These are phyloP conservation scores for Dipodomys ordii DNA, from an alignment of 2,113 vertebrate genomes.

Conservation along the genomic window DNA sequence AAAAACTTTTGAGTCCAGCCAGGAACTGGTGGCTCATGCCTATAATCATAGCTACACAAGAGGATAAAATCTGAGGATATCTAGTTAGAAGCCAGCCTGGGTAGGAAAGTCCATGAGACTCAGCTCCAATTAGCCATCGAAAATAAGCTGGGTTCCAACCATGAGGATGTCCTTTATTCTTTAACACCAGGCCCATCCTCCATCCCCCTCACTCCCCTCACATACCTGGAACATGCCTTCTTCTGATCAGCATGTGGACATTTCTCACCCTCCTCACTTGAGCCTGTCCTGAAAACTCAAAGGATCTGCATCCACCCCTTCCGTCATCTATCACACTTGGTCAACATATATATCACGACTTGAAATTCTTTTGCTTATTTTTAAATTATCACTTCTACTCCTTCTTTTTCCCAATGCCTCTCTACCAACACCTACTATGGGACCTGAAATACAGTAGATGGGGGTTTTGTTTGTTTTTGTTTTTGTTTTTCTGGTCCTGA, in stretches of 20 bases:
- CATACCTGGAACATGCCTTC: too few relatives aligned
- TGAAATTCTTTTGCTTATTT: background rate
- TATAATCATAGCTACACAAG: background rate
- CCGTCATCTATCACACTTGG: background rate
- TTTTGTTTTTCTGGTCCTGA: too few relatives aligned
- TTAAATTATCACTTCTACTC: background rate
- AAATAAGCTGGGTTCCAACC: background rate
- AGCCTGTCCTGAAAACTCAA: background rate
- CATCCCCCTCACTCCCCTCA: background rate
- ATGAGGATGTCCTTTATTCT: background rate
- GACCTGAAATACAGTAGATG: background rate
- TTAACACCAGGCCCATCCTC: background rate
- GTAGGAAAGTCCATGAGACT: too few relatives aligned
- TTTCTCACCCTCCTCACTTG: background rate
- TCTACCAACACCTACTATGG: background rate
- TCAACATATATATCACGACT: background rate
- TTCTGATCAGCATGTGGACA: background rate
- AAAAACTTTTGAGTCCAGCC: too few relatives aligned
- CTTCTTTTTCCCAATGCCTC: background rate
- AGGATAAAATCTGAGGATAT: background rate
- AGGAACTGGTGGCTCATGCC: background rate
- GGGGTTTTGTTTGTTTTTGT: too few relatives aligned
- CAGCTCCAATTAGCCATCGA: too few relatives aligned
- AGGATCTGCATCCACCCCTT: too few relatives aligned
- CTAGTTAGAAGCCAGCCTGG: background rate